A percentile compares a stretch with the other conserved stretches of the same genome.
Conservation (phyloP, 2,797 vertebrate species). For the Pyrocephalus nanus region DNA sequence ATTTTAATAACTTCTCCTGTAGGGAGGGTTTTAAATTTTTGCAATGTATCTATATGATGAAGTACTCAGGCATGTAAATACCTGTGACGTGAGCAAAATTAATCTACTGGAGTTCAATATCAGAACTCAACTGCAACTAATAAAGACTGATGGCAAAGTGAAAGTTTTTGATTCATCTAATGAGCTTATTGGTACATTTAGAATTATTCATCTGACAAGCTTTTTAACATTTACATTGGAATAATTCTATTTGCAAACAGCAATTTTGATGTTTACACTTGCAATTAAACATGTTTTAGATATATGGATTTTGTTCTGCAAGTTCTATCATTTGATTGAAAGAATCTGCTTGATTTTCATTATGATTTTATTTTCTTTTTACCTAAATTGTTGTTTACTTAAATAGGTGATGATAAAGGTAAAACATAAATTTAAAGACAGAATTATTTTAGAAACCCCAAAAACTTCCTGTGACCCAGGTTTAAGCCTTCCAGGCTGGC, state of each 20-base stretch:
- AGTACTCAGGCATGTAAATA: slow-evolving; percentile 34
- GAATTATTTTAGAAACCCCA: neutral
- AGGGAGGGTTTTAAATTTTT: neutral
- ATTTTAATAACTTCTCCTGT: neutral
- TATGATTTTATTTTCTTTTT: neutral
- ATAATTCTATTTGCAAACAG: slow-evolving; percentile 8
- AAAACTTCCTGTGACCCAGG: neutral
- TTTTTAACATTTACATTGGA: neutral
- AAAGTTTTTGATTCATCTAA: slow-evolving; percentile 36
- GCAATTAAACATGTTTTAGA: neutral
- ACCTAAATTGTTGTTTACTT: neutral
- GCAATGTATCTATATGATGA: neutral
- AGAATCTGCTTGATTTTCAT: neutral
- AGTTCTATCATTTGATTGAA: neutral
- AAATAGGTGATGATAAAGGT: neutral
- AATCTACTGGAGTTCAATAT: slow-evolving; percentile 4
- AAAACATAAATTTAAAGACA: neutral
- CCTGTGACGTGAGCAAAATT: slow-evolving; percentile 18
- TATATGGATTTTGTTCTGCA: neutral
- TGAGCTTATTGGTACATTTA: slow-evolving; percentile 18
- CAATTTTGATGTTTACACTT: neutral
- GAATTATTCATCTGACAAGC: slow-evolving; percentile 14
- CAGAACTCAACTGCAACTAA: slow-evolving; percentile 35
- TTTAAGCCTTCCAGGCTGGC: neutral
- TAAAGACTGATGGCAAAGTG: slow-evolving; percentile 35